These are phyloP conservation scores for Littorina saxatilis DNA, from an alignment of 1,140 invertebrate species.

Conservation along the genomic window DNA sequence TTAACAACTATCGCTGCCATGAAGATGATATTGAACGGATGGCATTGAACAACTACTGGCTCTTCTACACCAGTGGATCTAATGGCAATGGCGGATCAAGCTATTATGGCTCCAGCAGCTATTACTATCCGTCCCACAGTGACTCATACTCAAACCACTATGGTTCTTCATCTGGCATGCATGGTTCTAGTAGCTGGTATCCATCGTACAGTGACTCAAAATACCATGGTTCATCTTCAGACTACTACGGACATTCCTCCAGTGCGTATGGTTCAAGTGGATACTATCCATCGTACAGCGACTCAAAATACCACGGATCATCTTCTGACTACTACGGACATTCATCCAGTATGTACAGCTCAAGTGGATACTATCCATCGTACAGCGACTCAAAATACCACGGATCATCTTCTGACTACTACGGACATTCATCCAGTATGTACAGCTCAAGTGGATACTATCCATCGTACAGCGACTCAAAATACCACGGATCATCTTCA, in stretches of 20 bases:
- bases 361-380: no score
- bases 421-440: no score
- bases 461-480: background rate
- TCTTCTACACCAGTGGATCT: no score
- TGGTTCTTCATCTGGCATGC: background rate
- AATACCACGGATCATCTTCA: background rate
- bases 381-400: no score
- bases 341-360: no score
- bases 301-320: no score
- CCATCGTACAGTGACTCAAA: no score
- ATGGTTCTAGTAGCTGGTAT: background rate
- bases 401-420: no score
- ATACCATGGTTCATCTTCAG: no score
- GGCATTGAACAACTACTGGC: background rate
- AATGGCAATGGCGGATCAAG: background rate
- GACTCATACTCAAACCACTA: background rate
- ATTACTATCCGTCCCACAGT: background rate
- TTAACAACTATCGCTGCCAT: background rate
- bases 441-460: no score
- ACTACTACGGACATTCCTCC: no score
- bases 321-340: no score
- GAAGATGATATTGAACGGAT: background rate
- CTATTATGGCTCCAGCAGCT: background rate
- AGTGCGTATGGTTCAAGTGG: background rate
- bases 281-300: background rate